phyloP scores from a whole-genome alignment of 2,113 vertebrate species.

The Recurvirostra avosetta region DNA sequence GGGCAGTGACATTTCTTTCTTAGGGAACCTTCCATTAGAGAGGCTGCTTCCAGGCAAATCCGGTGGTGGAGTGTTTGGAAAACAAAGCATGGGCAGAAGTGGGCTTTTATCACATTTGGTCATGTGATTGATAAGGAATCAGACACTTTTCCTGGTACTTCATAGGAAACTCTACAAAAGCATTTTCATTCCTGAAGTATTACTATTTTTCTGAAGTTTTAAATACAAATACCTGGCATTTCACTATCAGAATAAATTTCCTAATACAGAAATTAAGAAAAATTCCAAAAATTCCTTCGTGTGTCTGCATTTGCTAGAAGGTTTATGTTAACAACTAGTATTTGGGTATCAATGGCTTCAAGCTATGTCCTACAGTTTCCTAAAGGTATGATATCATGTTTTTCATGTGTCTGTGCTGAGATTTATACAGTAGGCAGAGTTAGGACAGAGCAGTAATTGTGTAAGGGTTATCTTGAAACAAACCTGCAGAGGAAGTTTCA shows the following conservation, averaged over 20 bases:
- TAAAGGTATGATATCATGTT: background rate
- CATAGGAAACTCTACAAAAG: background rate
- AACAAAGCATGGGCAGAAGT: slow-evolving; percentile 1
- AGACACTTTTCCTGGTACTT: background rate
- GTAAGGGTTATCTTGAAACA: background rate
- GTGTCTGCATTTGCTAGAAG: background rate
- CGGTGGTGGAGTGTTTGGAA: background rate
- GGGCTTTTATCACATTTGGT: slow-evolving; percentile 9
- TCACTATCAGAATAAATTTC: background rate
- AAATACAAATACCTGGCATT: background rate
- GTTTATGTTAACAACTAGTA: background rate
- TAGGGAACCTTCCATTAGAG: slow-evolving; percentile 44
- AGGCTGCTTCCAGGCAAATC: slow-evolving; percentile 14
- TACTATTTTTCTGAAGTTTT: background rate
- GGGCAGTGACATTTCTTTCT: slow-evolving; percentile 22
- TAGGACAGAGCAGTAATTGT: background rate
- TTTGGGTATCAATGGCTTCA: background rate
- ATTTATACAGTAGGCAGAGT: background rate
- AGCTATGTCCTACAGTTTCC: background rate
- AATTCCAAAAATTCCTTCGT: accelerated
- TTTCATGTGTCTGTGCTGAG: background rate
- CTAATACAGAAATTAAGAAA: background rate
- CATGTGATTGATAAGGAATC: background rate
- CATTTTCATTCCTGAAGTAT: background rate
- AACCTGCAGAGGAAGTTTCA: background rate